Evolutionary conservation across 2,888 invertebrate species (phyloP).

Genomic region (Synanthedon tipuliformis): DNA sequence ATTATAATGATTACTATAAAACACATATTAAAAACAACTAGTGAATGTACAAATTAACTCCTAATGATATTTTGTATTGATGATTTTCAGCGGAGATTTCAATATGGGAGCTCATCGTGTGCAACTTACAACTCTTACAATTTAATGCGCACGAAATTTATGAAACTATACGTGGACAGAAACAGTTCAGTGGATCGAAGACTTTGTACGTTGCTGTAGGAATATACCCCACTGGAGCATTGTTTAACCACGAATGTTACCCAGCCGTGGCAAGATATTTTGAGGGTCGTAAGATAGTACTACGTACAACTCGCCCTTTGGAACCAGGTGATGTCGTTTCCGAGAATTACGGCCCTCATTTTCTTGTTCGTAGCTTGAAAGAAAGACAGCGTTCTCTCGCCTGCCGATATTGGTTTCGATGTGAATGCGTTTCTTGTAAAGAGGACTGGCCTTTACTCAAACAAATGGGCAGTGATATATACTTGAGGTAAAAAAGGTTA

Average conservation of each 20-base stretch:
- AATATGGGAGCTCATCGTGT: conserved; percentile 75
- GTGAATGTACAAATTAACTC: too few relatives aligned
- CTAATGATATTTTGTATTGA: neutral
- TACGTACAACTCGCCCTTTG: conserved; percentile 76
- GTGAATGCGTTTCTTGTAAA: conserved; percentile 77
- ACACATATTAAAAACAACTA: too few relatives aligned
- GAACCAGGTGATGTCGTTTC: conserved; percentile 75
- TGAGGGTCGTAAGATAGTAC: conserved; percentile 77
- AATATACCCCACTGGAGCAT: conserved; percentile 79
- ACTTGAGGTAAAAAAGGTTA: conserved; percentile 32
- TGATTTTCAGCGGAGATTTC: conserved; percentile 30
- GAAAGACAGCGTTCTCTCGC: conserved; percentile 73
- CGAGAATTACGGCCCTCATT: conserved; percentile 88
- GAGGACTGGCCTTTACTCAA: conserved; percentile 81
- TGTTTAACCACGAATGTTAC: conserved; percentile 88
- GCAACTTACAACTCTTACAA: conserved; percentile 80
- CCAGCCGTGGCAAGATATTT: conserved; percentile 83
- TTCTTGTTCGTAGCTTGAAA: conserved; percentile 61
- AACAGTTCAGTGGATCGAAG: conserved; percentile 64
- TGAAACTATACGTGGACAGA: conserved; percentile 69
- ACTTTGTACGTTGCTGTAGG: conserved; percentile 75
- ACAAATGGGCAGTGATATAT: conserved; percentile 63
- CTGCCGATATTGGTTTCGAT: conserved; percentile 83
- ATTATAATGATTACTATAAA: too few relatives aligned
- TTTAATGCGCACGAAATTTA: conserved; percentile 89